phyloP scores from a whole-genome alignment of 1,140 invertebrate genomes.

The Calliphora vicina region DNA sequence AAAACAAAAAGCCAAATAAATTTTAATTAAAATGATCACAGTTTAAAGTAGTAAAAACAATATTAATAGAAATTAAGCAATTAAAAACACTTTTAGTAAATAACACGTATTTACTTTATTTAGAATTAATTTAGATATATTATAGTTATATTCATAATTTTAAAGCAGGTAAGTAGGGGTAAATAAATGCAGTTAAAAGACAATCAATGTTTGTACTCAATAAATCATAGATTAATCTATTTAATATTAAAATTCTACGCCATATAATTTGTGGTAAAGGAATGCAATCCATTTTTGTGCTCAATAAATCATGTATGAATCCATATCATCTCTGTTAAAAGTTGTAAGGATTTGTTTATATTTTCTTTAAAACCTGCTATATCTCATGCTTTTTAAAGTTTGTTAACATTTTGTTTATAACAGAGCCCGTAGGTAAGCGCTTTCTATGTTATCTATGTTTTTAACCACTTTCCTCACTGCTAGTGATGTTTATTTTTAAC shows the following conservation, averaged over 20 bases:
- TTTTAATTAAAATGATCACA: neutral
- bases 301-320: neutral
- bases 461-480: neutral
- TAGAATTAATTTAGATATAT: neutral
- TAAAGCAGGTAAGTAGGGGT: neutral
- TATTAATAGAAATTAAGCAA: neutral
- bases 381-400: neutral
- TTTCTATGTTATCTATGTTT: neutral
- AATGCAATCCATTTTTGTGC: neutral
- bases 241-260: too few species aligned
- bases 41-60: neutral
- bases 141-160: neutral
- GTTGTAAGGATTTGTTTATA: neutral
- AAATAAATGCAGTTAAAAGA: neutral
- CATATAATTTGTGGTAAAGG: neutral
- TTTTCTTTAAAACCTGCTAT: neutral
- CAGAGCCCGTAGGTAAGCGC: neutral
- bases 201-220: too few species aligned
- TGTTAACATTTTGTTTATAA: neutral
- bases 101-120: neutral
- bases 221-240: too few species aligned
- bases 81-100: neutral
- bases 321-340: neutral
- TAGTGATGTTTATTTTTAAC: neutral
- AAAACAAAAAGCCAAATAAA: conserved; percentile 17